Base-by-base conservation (phyloP, 2,888 invertebrate genomes). In the Prenolepis imparis region DNA sequence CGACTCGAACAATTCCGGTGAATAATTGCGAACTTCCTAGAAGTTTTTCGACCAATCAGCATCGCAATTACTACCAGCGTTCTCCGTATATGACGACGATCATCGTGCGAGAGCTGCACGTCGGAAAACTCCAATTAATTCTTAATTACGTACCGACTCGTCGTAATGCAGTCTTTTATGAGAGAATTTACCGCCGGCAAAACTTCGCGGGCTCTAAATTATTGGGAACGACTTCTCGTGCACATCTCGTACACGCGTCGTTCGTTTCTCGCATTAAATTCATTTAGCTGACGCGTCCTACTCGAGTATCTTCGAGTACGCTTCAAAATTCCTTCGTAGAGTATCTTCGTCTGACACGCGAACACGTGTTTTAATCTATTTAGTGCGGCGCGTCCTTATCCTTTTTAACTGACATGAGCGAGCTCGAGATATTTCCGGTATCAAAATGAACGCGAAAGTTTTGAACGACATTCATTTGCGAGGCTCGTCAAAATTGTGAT, bases 11-110 rank as follows among this genome's bases (percentile, higher is more conserved):
- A 77, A 84, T 89, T 84, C 32, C 61, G 41, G 55, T 59, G 84
- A 83, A 86, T 89, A 85, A 86, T 86, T 75, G 67, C 81, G 86
- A 82, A 85, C 82, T 89, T 88, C 32, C 72, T 9, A 24, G 52
- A 85, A 84, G 82, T 89, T 77, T 63, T 74, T 73, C 84, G 83
- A 86, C 87, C 89, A 87, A 91, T 91, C 90, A 87, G 84, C 88
- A 87, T 90, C 84, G 88, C 89, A 91, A 91, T 90, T 91, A 87
- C 87, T 87, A 18, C 15, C 78, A 28, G 44, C 59, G 41, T 64
- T 21, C 9, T 61, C 72, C 70, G 70, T 70, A 36, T 52, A 82
- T 75, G 80, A 83, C 48, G 74, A 63, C 36, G 86, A 67, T 73
- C 70, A 84, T 75, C 75, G 81, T 59, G 48, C 64, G 41, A 63